Conservation (phyloP, 2,113 vertebrate genomes). For the Mormyrus iriodes region DNA sequence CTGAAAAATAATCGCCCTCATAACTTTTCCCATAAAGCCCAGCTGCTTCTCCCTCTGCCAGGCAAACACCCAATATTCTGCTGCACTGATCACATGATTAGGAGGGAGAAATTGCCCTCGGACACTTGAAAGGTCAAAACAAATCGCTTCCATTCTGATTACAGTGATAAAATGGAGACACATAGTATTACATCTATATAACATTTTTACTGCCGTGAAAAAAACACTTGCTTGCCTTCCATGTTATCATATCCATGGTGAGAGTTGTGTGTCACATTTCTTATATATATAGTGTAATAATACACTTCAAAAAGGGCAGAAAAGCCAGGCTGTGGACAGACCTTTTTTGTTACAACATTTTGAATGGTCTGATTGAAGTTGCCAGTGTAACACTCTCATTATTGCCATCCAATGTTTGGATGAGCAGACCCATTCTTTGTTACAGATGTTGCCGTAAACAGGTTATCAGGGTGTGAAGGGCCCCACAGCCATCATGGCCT, state of each 20-base stretch:
- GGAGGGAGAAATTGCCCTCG: not conserved
- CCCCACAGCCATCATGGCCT: constrained; percentile 48
- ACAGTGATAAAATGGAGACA: not conserved
- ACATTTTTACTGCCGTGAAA: not conserved
- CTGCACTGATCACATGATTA: constrained; percentile 18
- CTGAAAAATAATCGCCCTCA: constrained; percentile 14
- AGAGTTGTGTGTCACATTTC: not conserved
- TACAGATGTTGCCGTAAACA: constrained; percentile 70
- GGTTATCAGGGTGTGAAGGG: constrained; percentile 67
- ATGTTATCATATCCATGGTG: not conserved
- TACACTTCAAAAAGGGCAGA: not conserved
- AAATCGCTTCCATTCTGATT: constrained; percentile 16
- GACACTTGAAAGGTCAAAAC: constrained; percentile 17
- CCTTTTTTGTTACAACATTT: not conserved
- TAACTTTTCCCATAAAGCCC: constrained; percentile 22
- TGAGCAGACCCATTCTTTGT: constrained; percentile 68
- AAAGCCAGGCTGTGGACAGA: not conserved
- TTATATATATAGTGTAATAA: not conserved
- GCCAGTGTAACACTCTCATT: constrained; percentile 36
- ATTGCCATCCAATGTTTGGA: constrained; percentile 62
- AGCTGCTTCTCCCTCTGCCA: constrained; percentile 13
- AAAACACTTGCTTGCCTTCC: not conserved
- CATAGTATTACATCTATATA: not conserved
- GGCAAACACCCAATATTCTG: constrained; percentile 22
- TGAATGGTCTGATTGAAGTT: constrained; percentile 8